Percentiles rank a stretch among this genome's conserved stretches.
These are phyloP conservation scores for Temnothorax curvispinosus DNA, from an alignment of 1,140 invertebrate genomes.

Conservation along the genomic window DNA sequence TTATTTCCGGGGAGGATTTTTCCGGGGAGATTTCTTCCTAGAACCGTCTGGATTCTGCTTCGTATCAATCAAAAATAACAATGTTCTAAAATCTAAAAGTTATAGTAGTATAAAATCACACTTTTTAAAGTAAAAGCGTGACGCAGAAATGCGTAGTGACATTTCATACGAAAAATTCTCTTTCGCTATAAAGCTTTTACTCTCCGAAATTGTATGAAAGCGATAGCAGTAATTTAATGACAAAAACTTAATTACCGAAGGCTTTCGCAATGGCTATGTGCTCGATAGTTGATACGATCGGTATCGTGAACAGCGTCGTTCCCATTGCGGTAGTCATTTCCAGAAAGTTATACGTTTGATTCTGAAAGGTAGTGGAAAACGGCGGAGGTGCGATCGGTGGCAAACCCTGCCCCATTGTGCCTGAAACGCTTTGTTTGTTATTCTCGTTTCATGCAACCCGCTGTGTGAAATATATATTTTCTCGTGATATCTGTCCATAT, in stretches of 20 bases:
- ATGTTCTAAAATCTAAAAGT: background rate
- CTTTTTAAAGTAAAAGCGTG: background rate
- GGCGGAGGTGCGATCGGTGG: conserved; percentile 88
- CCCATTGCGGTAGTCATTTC: conserved; percentile 90
- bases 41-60: background rate
- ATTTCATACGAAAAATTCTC: background rate
- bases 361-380: conserved; percentile 88
- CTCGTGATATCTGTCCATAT: background rate
- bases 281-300: conserved; percentile 92
- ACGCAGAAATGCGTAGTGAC: background rate
- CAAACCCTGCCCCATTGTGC: conserved; percentile 89
- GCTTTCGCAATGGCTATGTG: conserved; percentile 96
- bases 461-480: conserved; percentile 5
- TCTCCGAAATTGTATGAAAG: background rate
- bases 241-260: conserved; percentile 87
- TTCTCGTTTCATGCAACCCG: background rate
- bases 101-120: background rate
- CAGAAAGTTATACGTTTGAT: conserved; percentile 87
- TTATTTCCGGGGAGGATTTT: too few species aligned
- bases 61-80: background rate
- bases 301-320: conserved; percentile 90
- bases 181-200: background rate
- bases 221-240: background rate
- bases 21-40: too few species aligned
- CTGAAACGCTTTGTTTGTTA: conserved; percentile 77